phyloP scores from a whole-genome alignment of 35 echinoderm and acorn worm genomes.

The Eucidaris tribuloides region DNA sequence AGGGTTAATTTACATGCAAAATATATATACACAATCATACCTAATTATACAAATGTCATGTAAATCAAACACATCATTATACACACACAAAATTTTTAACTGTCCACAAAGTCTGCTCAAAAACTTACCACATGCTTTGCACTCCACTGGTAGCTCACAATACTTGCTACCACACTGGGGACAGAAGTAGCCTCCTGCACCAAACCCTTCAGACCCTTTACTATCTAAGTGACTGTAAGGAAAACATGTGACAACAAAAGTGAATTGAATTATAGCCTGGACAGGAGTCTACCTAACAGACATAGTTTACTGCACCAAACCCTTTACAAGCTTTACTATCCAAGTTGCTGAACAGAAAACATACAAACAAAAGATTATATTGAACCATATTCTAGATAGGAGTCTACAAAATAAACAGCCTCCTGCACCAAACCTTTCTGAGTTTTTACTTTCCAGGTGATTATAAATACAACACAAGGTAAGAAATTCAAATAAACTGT shows the following conservation, averaged over 20 bases:
- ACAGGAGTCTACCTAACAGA: too few species aligned
- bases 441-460: conserved; percentile 81
- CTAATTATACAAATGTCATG: too few species aligned
- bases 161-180: conserved; percentile 98
- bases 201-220: conserved; percentile 66
- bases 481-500: background rate
- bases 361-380: too few species aligned
- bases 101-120: background rate
- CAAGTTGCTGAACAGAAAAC: too few species aligned
- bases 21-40: too few species aligned
- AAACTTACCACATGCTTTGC: conserved; percentile 96
- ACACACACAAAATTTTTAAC: too few species aligned
- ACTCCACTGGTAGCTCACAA: conserved; percentile 94
- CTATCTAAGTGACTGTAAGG: conserved; percentile 80
- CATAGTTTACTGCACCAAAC: too few species aligned
- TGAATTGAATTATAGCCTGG: background rate
- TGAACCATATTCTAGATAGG: too few species aligned
- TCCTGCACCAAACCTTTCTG: conserved; percentile 61
- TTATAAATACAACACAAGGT: conserved; percentile 41
- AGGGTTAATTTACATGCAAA: too few species aligned
- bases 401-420: too few species aligned
- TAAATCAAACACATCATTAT: too few species aligned
- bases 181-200: conserved; percentile 90
- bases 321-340: too few species aligned
- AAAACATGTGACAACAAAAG: conserved; percentile 3